Percentiles rank a stretch among this genome's conserved stretches.
phyloP scores from a whole-genome alignment of 2,113 vertebrate species.

The Phalacrocorax aristotelis region DNA sequence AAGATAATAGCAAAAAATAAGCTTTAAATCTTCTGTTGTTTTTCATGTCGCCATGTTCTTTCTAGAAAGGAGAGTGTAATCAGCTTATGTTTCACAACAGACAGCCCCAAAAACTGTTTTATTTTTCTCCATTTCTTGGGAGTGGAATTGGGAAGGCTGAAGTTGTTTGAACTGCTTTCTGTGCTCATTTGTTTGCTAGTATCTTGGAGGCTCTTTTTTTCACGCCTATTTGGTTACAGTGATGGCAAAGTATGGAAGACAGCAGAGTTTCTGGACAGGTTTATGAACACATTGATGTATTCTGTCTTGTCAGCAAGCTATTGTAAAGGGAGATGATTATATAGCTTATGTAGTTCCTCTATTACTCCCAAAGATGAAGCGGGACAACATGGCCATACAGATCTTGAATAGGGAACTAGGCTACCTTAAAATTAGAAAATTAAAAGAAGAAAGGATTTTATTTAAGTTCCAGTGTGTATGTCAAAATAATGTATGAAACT shows the following conservation, averaged over 20 bases:
- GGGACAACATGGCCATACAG: accelerated
- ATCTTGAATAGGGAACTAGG: neutral
- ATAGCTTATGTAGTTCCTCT: neutral
- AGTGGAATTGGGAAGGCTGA: neutral
- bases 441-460: neutral
- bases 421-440: neutral
- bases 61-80: neutral
- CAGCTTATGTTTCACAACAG: neutral
- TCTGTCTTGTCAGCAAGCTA: neutral
- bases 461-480: neutral
- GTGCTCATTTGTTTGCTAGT: neutral
- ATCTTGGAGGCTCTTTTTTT: neutral
- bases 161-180: neutral
- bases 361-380: neutral
- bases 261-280: neutral
- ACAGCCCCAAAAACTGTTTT: neutral
- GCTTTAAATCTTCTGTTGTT: neutral
- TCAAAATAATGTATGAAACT: neutral
- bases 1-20: neutral
- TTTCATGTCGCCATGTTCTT: neutral
- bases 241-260: neutral
- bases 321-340: neutral
- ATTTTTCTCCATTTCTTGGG: neutral
- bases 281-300: neutral
- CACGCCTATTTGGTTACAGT: neutral